phyloP scores from a whole-genome alignment of 2,797 vertebrate genomes.

The Gila robusta region DNA sequence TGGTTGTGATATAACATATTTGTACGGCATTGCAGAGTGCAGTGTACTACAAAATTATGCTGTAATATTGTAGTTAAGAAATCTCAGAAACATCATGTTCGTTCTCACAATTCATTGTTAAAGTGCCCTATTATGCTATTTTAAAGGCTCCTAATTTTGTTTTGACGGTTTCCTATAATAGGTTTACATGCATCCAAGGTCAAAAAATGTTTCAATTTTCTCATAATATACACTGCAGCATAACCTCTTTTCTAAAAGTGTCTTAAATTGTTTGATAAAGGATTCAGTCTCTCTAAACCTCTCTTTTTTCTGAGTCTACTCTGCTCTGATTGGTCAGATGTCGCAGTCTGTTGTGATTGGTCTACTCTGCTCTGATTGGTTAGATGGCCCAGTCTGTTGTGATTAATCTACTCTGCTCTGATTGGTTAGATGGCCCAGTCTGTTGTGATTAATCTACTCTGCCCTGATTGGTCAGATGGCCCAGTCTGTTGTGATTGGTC shows the following conservation, averaged over 20 bases:
- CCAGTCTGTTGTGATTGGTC: no score
- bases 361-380: not conserved
- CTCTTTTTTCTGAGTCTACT: not conserved
- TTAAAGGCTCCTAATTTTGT: not conserved
- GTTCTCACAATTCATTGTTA: not conserved
- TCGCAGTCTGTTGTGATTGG: no score
- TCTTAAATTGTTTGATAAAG: not conserved
- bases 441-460: no score
- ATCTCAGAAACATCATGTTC: not conserved
- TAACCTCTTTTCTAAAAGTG: not conserved
- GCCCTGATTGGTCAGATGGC: no score
- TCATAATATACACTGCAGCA: not conserved
- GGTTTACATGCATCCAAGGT: not conserved
- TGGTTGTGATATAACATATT: constrained; percentile 1
- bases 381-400: not conserved
- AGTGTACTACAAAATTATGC: not conserved
- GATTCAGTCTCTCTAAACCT: not conserved
- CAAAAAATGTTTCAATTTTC: not conserved
- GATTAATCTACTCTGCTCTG: not conserved
- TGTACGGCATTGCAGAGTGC: not conserved
- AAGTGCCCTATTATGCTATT: not conserved
- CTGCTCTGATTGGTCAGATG: not conserved
- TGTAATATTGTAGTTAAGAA: not conserved
- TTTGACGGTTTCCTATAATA: not conserved
- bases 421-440: no score